phyloP scores from a whole-genome alignment of 92 coral and sea anemone species.

The Umimayanthus chanpuru region DNA sequence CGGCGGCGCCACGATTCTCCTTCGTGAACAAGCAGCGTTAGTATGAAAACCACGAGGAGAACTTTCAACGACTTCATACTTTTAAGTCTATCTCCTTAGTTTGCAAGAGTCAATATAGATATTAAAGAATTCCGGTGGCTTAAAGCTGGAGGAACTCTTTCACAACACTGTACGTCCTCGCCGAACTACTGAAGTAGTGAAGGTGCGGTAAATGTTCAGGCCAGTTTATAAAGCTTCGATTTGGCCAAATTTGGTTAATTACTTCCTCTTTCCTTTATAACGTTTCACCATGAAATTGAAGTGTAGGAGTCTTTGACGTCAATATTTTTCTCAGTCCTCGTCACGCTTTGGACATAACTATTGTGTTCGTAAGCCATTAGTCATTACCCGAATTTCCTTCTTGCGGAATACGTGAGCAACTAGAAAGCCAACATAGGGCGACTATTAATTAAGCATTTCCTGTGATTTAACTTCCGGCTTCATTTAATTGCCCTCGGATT shows the following conservation, averaged over 20 bases:
- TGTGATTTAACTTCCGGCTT: not conserved
- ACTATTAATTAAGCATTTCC: too few relatives aligned
- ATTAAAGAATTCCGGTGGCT: too few relatives aligned
- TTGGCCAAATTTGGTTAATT: not conserved
- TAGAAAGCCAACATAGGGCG: not conserved
- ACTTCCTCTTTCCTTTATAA: not conserved
- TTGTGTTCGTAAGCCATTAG: not conserved
- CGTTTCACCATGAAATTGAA: not conserved
- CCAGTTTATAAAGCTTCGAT: not conserved
- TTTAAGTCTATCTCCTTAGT: not conserved
- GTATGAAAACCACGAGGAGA: conserved; percentile 23
- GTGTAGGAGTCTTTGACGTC: not conserved
- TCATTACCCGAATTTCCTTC: not conserved
- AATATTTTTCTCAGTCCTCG: not conserved
- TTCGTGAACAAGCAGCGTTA: conserved; percentile 16
- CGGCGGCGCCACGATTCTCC: conserved; percentile 52
- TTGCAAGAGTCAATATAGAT: not conserved
- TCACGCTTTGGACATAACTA: not conserved
- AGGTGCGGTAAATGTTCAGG: not conserved
- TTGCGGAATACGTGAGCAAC: not conserved
- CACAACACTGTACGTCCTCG: not conserved
- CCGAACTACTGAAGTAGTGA: not conserved
- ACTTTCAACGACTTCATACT: not conserved
- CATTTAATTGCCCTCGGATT: not conserved
- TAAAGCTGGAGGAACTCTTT: not conserved